A percentile compares a stretch with the other conserved stretches of the same genome.
phyloP scores from a whole-genome alignment of 2,888 invertebrate species.

The Kryphioiulus occultus region DNA sequence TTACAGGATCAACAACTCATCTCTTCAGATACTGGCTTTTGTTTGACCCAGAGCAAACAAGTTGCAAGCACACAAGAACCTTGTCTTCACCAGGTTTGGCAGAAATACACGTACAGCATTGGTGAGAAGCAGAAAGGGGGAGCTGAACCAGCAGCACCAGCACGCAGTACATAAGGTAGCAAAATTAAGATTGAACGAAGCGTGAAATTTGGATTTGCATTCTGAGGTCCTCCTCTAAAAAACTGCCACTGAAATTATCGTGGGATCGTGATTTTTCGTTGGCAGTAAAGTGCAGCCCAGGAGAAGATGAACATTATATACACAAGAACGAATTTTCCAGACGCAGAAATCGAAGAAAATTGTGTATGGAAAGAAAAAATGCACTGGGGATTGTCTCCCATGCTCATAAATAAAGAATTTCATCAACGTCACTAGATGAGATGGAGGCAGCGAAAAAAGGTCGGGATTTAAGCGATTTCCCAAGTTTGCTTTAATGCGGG shows the following conservation, averaged over 20 bases:
- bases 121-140: no score
- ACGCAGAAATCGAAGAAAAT: neutral
- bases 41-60: no score
- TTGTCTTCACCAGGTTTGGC: no score
- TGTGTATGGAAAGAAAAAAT: neutral
- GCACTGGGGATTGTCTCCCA: neutral
- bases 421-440: constrained; percentile 8
- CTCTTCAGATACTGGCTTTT: no score
- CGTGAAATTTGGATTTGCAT: neutral
- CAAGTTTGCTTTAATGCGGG: constrained; percentile 17
- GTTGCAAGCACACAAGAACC: no score
- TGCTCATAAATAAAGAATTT: neutral
- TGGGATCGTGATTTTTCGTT: neutral
- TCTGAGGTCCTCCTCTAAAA: neutral
- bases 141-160: no score
- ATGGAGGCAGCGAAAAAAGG: neutral
- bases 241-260: neutral
- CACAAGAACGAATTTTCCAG: neutral
- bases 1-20: no score
- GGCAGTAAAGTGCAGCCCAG: neutral
- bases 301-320: neutral
- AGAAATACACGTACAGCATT: no score
- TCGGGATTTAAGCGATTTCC: neutral
- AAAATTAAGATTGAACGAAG: neutral
- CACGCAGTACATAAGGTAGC: no score